phyloP scores from a whole-genome alignment of 2,113 vertebrate species.

The Tretioscincus oriximinensis region DNA sequence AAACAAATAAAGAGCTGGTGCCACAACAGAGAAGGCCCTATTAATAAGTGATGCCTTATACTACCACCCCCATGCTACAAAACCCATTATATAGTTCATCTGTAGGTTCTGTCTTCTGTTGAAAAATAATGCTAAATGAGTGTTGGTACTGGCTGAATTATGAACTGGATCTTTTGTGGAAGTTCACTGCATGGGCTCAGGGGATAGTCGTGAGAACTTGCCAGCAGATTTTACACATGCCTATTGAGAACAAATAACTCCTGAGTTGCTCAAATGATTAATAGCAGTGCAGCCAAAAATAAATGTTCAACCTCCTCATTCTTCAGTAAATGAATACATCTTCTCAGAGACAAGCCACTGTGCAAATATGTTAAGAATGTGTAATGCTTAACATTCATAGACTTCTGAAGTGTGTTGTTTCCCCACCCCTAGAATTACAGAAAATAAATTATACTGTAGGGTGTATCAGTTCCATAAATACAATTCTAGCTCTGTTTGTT shows the following conservation, averaged over 20 bases:
- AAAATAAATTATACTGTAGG: not conserved
- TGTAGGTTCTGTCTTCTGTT: not conserved
- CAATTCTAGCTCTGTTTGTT: not conserved
- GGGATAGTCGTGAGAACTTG: not conserved
- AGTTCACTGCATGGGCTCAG: not conserved
- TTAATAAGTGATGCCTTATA: not conserved
- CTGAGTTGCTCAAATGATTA: slow-evolving; percentile 2
- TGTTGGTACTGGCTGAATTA: not conserved
- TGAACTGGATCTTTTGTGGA: not conserved
- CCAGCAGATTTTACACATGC: slow-evolving; percentile 10
- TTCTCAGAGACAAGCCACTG: not conserved
- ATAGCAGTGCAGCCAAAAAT: slow-evolving; percentile 8
- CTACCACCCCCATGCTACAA: not conserved
- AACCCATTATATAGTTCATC: not conserved
- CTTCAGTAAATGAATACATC: slow-evolving; percentile 30
- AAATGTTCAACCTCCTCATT: not conserved
- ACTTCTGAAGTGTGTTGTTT: slow-evolving; percentile 8
- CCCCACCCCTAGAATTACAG: not conserved
- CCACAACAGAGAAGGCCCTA: no score
- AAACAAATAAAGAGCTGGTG: no score
- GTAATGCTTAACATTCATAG: slow-evolving; percentile 6
- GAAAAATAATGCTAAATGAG: not conserved
- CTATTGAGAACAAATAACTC: slow-evolving; percentile 11
- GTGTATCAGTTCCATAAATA: not conserved
- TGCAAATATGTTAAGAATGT: slow-evolving; percentile 25